These are phyloP conservation scores for Coryphaenoides rupestris DNA, from an alignment of 2,113 vertebrate genomes.

Conservation along the genomic window DNA sequence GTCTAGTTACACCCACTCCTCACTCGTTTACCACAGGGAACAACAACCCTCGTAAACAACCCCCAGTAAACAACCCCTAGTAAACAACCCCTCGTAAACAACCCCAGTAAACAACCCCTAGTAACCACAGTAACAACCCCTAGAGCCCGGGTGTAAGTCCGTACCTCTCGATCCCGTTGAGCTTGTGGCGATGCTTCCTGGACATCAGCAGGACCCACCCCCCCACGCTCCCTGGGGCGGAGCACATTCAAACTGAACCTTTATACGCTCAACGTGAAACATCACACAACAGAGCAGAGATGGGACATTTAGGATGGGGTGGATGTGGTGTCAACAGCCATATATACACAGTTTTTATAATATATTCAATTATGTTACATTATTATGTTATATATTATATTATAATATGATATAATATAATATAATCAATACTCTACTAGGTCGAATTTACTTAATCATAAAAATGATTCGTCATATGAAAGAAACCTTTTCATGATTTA, in stretches of 20 bases:
- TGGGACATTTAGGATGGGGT: neutral
- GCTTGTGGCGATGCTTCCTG: constrained; percentile 92
- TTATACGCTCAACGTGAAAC: neutral
- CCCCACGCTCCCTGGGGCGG: constrained; percentile 89
- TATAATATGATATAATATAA: too few species aligned
- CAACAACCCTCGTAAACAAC: too few species aligned
- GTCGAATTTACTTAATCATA: too few species aligned
- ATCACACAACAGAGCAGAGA: neutral
- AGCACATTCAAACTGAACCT: neutral
- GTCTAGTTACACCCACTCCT: neutral
- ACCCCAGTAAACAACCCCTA: too few species aligned
- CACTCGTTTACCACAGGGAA: neutral
- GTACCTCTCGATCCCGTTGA: constrained; percentile 90
- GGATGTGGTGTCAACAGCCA: neutral
- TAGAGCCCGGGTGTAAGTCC: neutral
- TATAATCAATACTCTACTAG: too few species aligned
- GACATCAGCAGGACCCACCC: constrained; percentile 97
- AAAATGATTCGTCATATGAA: too few species aligned
- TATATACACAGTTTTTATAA: too few species aligned
- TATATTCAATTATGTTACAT: neutral
- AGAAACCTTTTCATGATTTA: too few species aligned
- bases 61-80: too few species aligned
- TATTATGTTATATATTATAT: too few species aligned
- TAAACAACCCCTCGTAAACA: too few species aligned
- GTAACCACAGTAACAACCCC: too few species aligned